Base-by-base conservation (phyloP, 2,888 invertebrate species). In the Noctua janthina region DNA sequence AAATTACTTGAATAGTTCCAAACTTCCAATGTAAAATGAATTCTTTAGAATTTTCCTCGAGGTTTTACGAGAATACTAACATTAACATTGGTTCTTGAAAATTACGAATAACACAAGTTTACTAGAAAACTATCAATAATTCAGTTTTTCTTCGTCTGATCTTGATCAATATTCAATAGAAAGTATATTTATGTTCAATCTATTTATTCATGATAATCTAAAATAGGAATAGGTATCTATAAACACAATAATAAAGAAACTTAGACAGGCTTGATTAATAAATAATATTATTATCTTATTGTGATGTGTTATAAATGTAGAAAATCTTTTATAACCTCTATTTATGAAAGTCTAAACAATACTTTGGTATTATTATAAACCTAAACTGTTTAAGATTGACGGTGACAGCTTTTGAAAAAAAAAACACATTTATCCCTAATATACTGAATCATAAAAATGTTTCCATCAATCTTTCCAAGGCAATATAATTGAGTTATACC, bases 1-100 rank as follows among this genome's bases (percentile, higher is more conserved):
- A 59, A 49, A 67, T 59, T 23, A 59, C 15, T 35, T 51, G 8
- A n/a, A 15, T 59, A 35, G 39, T 20, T 76, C 11, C 15, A 54
- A 71, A 68, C 2, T 51, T 83, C 76, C 51, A 74, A n/a, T 20
- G 67, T 59, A 80, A 11, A 83, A 59, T 7, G 1, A n/a, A n/a
- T 68, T 67, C n/a, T 20, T n/a, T 17, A n/a, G 13, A 83, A 51
- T 76, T 68, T 81, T 68, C 43, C n/a, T 81, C n/a, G 11, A 59
- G 15, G 43, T 35, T 20, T 64, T 71, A 64, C 43, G 1, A 66
- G 73, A 81, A 79, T 5, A 49, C 54, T 46, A 35, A 62, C 20
- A 62, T 23, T n/a, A 39, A 62, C 13, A 77, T 56, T 83, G 29
- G 11, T 84, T 81, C 81, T 59, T 4, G 15, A 78, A 56, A 84